Evolutionary conservation across 2,888 invertebrate genomes (phyloP), one percentile per base, ranked within the genome.

Genomic region (Hydrotaea diabolus): DNA sequence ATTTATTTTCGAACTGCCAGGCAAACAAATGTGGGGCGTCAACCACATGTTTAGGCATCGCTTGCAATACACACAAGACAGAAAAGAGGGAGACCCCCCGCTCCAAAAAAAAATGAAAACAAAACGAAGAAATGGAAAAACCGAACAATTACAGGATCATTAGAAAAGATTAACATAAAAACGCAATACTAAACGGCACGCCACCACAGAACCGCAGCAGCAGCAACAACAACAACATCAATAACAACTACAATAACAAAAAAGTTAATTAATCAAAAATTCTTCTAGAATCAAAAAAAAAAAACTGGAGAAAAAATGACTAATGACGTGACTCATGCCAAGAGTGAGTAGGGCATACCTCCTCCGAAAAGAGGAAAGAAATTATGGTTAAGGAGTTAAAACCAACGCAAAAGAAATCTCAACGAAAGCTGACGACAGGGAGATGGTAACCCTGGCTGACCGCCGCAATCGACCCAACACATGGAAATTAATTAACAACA

Each of bases 131-230:
- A 31, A 31, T 39, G 39, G 39, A 39, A 39, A 13, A 39, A 39
- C 19, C 21, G 9, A 59, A 57, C 55, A 80, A 74, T 82, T 82
- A 59, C 71, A 85, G 82, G 84, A 86, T 85, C 85, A 86, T 86
- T 85, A 82, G 83, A 57, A 36, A 62, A 19, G 55, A 73, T 64
- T 73, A 53, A 64, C 43, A 69, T 66, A 64, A 73, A 73, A 2
- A 69, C 19, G 31, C 15, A 2, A 36, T 64, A 15, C 15, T 39
- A 19, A 57, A 73, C 13, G 53, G 62, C 49, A 43, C 55, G 55
- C 55, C 55, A 53, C 1, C 23, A 15, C 55, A 57, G 36, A n/a
- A n/a, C n/a, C 57, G 31, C 46, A 53, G 62, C 19, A n/a, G n/a
- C n/a, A n/a, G n/a, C n/a, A n/a, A n/a, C n/a, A n/a, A n/a, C 31